Percentiles rank a stretch among this genome's conserved stretches.
Evolutionary conservation across 1,140 invertebrate genomes (phyloP).

Genomic region (Nephila pilipes): DNA sequence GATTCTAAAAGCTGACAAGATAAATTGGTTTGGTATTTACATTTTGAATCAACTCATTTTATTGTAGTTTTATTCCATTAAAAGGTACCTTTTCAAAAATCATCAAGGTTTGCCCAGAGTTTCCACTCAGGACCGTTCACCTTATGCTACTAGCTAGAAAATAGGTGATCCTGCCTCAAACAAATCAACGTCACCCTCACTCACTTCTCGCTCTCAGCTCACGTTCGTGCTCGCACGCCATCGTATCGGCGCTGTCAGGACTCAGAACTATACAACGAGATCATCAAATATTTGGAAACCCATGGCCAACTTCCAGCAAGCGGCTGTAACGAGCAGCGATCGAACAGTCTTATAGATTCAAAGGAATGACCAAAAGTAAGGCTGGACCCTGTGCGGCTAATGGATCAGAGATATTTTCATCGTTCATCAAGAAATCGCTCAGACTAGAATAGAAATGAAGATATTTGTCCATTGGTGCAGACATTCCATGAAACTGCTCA

Average conservation of each 20-base stretch:
- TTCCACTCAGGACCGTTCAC: slow-evolving; percentile 97
- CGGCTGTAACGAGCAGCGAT: background rate
- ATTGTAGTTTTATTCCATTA: too few species aligned
- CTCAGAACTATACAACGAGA: slow-evolving; percentile 98
- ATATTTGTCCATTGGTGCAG: background rate
- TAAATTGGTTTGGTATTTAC: too few species aligned
- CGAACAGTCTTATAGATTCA: slow-evolving; percentile 39
- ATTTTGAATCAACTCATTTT: too few species aligned
- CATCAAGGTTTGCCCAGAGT: slow-evolving; percentile 98
- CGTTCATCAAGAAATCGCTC: background rate
- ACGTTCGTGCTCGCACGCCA: slow-evolving; percentile 98
- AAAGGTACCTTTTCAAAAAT: slow-evolving; percentile 85
- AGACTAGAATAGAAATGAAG: background rate
- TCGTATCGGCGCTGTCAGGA: slow-evolving; percentile 97
- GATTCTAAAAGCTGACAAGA: too few species aligned
- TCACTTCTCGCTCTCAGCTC: slow-evolving; percentile 98
- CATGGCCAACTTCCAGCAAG: slow-evolving; percentile 75
- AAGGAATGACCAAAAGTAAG: slow-evolving; percentile 71
- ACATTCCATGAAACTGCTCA: background rate
- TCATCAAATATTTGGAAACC: slow-evolving; percentile 97
- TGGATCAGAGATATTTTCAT: background rate
- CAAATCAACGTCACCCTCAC: slow-evolving; percentile 98
- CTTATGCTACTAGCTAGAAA: slow-evolving; percentile 96
- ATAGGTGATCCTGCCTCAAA: slow-evolving; percentile 95
- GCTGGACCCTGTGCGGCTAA: background rate